These are phyloP conservation scores for Emberiza fucata DNA, from an alignment of 2,113 vertebrate genomes.

Conservation along the genomic window DNA sequence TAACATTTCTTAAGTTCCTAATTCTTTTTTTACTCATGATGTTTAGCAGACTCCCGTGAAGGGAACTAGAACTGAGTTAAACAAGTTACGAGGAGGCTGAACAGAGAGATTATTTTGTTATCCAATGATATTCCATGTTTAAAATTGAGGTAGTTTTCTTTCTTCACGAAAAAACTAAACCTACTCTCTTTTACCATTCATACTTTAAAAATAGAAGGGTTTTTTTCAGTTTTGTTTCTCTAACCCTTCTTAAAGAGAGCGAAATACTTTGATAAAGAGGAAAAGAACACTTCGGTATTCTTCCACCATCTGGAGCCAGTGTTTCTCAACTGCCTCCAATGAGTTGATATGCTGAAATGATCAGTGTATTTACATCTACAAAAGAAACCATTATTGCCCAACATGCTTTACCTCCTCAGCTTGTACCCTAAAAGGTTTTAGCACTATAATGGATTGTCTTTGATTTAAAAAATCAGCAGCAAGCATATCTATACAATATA, in stretches of 20 bases:
- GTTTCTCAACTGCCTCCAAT: neutral
- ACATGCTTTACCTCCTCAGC: neutral
- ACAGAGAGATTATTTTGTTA: neutral
- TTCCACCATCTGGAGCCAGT: neutral
- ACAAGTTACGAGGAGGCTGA: neutral
- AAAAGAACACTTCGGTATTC: neutral
- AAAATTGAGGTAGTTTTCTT: neutral
- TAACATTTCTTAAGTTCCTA: neutral
- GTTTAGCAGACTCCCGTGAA: neutral
- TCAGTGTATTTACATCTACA: neutral
- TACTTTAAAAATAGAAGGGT: neutral
- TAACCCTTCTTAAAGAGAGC: neutral
- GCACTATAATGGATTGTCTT: neutral
- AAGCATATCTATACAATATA: neutral
- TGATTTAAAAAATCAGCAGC: neutral
- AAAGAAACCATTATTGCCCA: neutral
- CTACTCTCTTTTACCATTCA: neutral
- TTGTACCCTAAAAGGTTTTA: neutral
- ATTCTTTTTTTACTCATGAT: neutral
- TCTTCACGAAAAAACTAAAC: neutral
- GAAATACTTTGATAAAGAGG: neutral
- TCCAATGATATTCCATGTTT: neutral
- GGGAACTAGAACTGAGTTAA: neutral
- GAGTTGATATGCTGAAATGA: neutral
- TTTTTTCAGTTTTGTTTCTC: neutral